Base-by-base conservation (phyloP, 2,888 invertebrate genomes). In the Epinotia nisella region DNA sequence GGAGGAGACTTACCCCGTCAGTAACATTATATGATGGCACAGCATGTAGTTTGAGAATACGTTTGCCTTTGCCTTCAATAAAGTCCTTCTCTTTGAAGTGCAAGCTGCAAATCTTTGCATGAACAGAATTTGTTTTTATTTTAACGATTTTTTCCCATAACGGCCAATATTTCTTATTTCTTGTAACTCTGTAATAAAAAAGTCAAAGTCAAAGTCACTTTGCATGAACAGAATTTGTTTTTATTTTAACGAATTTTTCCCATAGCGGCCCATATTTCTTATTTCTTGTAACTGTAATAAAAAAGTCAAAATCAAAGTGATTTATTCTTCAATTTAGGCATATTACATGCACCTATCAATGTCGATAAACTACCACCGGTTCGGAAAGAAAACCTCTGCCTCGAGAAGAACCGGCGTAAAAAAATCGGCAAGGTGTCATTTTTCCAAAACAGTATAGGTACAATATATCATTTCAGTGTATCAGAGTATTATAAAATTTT, bases 51-150 rank as follows among this genome's bases (percentile, higher is more conserved):
- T 61, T 71, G 9, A 71, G 60, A 2, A 49, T 29, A 24, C 45
- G 53, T 11, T 17, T 35, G 2, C 11, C 45, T 21, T 13, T 61
- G 66, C 66, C 29, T 21, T 60, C 35, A 10, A 60, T 41, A 35
- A 71, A 60, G 19, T 71, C 71, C 10, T 55, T 24, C 1, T 55
- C 39, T 53, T 60, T 71, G 35, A 71, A 71, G n/a, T 71, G 71
- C 3, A 60, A 66, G 17, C 66, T 71, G 21, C 71, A 71, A 45
- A 71, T 71, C 66, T 55, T 71, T 11, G 66, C 53, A 13, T 67
- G 41, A 2, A 35, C 45, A 0, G 51, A 66, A 10, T 66, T 45
- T 11, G 39, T 11, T 41, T 35, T 71, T 17, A 71, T 19, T n/a
- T 55, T n/a, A 10, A 71, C 66, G 10, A 60, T 53, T 55, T 51